Evolutionary conservation across 2,113 vertebrate species (phyloP).

Genomic region (Rhombomys opimus): DNA sequence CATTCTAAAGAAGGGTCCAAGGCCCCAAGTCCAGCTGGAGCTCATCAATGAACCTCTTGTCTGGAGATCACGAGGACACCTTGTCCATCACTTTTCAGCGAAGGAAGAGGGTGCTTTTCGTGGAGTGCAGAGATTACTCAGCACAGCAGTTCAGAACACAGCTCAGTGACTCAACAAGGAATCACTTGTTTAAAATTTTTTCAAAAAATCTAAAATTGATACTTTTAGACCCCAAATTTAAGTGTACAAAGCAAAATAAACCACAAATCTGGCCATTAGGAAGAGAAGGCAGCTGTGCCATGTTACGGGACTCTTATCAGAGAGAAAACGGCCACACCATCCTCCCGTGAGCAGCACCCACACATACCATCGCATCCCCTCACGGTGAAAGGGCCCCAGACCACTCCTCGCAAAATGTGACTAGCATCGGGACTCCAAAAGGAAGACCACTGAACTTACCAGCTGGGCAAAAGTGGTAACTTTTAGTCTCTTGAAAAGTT

Average conservation of each 20-base stretch:
- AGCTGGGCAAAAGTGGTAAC: conserved; percentile 96
- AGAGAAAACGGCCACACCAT: neutral
- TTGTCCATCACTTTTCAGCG: conserved; percentile 30
- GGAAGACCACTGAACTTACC: conserved; percentile 87
- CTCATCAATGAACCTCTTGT: neutral
- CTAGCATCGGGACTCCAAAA: neutral
- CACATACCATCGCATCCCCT: neutral
- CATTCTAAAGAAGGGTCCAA: conserved; percentile 33
- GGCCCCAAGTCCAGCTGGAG: neutral
- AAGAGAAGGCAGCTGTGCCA: neutral
- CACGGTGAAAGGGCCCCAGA: neutral
- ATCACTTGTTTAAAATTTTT: neutral
- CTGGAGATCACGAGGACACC: neutral
- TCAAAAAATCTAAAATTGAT: neutral
- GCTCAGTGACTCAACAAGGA: neutral
- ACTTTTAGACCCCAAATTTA: conserved; percentile 35
- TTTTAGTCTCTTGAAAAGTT: conserved; percentile 97
- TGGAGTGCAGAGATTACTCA: conserved; percentile 29
- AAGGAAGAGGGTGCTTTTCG: conserved; percentile 43
- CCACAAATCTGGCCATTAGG: conserved; percentile 23
- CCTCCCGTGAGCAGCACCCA: neutral
- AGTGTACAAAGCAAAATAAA: conserved; percentile 23
- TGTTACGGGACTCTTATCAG: conserved; percentile 33
- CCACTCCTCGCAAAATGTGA: neutral
- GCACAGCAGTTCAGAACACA: neutral